Evolutionary conservation across 2,797 vertebrate genomes (phyloP).

Genomic region (Falco naumanni): DNA sequence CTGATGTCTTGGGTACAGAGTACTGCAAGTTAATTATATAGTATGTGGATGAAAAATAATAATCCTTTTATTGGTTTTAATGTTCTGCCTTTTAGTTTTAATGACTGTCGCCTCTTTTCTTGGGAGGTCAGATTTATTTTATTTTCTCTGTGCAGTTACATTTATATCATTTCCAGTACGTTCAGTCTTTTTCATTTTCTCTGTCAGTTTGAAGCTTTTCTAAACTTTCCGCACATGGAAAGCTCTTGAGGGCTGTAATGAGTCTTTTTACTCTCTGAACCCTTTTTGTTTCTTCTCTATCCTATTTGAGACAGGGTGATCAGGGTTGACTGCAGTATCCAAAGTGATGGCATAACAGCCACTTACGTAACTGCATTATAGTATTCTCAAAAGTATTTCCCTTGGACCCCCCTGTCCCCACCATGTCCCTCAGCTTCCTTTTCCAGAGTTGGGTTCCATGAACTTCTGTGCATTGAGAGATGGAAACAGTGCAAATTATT

Average conservation of each 20-base stretch:
- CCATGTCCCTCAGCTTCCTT: not conserved
- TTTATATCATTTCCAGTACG: not conserved
- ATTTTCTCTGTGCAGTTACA: not conserved
- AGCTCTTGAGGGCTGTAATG: constrained; percentile 22
- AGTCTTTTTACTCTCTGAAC: not conserved
- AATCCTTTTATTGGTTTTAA: constrained; percentile 37
- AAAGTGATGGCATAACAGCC: not conserved
- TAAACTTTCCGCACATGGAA: not conserved
- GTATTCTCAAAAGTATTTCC: not conserved
- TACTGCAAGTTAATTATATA: constrained; percentile 12
- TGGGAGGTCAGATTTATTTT: constrained; percentile 25
- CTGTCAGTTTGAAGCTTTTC: not conserved
- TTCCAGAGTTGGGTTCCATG: not conserved
- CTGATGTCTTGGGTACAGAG: not conserved
- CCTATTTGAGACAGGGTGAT: not conserved
- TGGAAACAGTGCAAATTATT: not conserved
- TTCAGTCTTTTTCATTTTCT: constrained; percentile 3
- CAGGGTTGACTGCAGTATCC: not conserved
- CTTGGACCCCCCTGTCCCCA: accelerated
- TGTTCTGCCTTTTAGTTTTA: constrained; percentile 40
- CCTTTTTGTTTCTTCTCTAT: not conserved
- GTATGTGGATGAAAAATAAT: constrained; percentile 19
- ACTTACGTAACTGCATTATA: not conserved
- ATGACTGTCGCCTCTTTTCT: constrained; percentile 16
- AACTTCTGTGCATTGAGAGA: not conserved